Evolutionary conservation across 2,888 invertebrate species (phyloP), one percentile per base, ranked within the genome.

Genomic region (Oeneis ivallda): DNA sequence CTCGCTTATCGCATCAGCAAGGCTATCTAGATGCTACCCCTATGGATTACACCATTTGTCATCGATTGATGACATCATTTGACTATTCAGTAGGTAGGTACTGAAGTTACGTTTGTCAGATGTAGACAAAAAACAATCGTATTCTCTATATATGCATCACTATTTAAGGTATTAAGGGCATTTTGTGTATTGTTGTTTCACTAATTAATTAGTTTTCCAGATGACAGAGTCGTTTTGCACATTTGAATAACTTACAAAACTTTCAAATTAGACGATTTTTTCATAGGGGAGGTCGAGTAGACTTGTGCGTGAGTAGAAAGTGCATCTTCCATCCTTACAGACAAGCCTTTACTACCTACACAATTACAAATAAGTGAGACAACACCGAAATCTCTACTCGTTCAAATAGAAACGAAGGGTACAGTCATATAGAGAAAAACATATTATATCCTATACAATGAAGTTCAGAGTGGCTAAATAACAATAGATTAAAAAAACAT

Each of bases 321-420:
- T 56, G 56, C 56, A 41, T 47, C 15, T 34, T 32, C 58, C 45
- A n/a, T 45, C 32, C 32, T 32, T 10, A 45, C 13, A 58, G 39
- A 58, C 32, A 32, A 45, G 45, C 43, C 32, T 26, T 58, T 15
- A 65, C 62, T 66, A 66, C 66, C 64, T 66, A 71, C 66, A 71
- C 69, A 65, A 57, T 67, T 64, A 67, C 60, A 47, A 68, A 41
- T 54, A 60, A 43, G 49, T 64, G 60, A 63, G 52, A 64, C 37
- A 64, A 70, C 67, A 68, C 37, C 61, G 49, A 68, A 62, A 39
- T 68, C 61, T 65, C 65, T 70, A 70, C 67, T 65, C 58, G 41
- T 67, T 65, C 34, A 65, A 54, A 59, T 41, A 53, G 59, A 60
- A 61, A 64, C 39, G 58, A 62, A n/a, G 62, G 54, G 43, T 47